These are phyloP conservation scores for Aradus depressus DNA, from an alignment of 2,888 invertebrate species.

Conservation along the genomic window DNA sequence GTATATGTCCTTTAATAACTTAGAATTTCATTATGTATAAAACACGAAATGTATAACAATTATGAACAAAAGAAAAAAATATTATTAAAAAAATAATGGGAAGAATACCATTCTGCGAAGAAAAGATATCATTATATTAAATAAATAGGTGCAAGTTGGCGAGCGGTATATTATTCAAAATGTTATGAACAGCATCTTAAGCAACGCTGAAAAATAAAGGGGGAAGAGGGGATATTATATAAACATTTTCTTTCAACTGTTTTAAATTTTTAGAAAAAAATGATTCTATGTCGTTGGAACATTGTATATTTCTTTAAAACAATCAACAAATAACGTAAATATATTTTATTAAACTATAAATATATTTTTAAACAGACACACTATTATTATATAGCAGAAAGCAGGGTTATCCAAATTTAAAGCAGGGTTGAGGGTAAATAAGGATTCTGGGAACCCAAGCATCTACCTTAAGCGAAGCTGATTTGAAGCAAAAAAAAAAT, in stretches of 20 bases:
- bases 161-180: too few species aligned
- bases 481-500: conserved; percentile 20
- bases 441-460: conserved; percentile 25
- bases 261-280: not conserved
- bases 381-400: conserved; percentile 21
- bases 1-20: too few species aligned
- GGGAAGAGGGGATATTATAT: too few species aligned
- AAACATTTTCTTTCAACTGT: not conserved
- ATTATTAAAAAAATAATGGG: too few species aligned
- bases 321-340: not conserved
- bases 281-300: conserved; percentile 4
- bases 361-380: conserved; percentile 13
- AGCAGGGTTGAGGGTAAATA: conserved; percentile 20
- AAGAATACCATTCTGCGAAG: too few species aligned
- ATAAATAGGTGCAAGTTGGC: not conserved
- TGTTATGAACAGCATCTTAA: too few species aligned
- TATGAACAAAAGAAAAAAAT: too few species aligned
- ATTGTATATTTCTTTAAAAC: not conserved
- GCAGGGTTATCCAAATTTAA: conserved; percentile 35
- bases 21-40: too few species aligned
- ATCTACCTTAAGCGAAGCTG: conserved; percentile 19
- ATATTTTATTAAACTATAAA: conserved; percentile 1
- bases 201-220: too few species aligned
- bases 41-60: too few species aligned
- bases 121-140: not conserved